Conservation (phyloP, 2,797 vertebrate species). For the Salmo trutta region DNA sequence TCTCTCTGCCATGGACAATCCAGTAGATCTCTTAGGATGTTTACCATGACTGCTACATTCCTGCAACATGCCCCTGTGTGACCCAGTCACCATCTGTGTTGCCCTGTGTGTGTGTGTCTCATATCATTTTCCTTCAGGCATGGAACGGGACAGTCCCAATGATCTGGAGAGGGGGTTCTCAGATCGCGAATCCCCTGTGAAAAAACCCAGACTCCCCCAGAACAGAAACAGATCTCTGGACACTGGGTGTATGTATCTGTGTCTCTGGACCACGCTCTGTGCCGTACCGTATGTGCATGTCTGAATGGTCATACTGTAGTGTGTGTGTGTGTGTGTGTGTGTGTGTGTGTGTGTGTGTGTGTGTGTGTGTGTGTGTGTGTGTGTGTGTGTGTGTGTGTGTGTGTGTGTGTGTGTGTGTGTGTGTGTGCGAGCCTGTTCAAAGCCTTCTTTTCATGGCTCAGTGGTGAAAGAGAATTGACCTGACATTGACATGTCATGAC, state of each 20-base stretch:
- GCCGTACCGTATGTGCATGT: not conserved
- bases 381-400: conserved; percentile 16
- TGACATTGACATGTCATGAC: no score
- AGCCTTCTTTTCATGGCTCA: not conserved
- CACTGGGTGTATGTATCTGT: conserved; percentile 69
- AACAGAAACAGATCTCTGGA: conserved; percentile 80
- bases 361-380: conserved; percentile 16
- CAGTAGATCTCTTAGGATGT: not conserved
- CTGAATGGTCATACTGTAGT: conserved; percentile 11
- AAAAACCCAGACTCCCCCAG: conserved; percentile 72
- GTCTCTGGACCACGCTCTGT: conserved; percentile 34
- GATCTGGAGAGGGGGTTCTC: conserved; percentile 72
- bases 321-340: conserved; percentile 14
- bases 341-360: conserved; percentile 16
- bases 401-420: conserved; percentile 14
- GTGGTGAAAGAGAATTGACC: not conserved
- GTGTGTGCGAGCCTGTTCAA: conserved; percentile 12
- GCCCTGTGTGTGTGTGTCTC: conserved; percentile 12
- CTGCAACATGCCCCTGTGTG: not conserved
- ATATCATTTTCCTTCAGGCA: conserved; percentile 68
- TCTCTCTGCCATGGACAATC: not conserved
- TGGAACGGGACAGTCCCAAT: conserved; percentile 68
- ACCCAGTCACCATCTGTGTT: conserved; percentile 1
- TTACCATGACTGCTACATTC: not conserved
- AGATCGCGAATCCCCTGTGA: conserved; percentile 74